Evolutionary conservation across 2,113 vertebrate genomes (phyloP).

Genomic region (Tenebrosternarchus preto): DNA sequence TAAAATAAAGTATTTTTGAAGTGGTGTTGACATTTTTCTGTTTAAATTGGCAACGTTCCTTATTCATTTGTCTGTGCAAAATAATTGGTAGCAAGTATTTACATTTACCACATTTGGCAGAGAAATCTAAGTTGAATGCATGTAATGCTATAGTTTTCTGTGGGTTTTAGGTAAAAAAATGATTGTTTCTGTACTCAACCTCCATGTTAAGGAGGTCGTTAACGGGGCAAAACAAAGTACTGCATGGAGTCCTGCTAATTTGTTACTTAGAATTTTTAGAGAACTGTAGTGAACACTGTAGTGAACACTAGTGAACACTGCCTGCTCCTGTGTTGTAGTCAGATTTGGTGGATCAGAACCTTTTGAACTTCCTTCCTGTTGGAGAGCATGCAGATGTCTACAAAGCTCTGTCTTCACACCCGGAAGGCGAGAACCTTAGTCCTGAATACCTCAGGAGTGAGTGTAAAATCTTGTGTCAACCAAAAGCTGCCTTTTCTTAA

Average conservation of each 20-base stretch:
- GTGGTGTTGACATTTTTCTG: background rate
- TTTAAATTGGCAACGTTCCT: background rate
- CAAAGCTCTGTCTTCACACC: slow-evolving; percentile 88
- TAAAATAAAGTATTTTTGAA: too few relatives aligned
- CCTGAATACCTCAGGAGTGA: slow-evolving; percentile 95
- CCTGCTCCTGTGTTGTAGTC: slow-evolving; percentile 77
- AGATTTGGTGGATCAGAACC: slow-evolving; percentile 98
- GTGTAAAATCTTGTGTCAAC: slow-evolving; percentile 58
- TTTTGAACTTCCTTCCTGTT: slow-evolving; percentile 97
- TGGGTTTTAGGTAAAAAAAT: too few relatives aligned
- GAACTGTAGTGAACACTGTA: background rate
- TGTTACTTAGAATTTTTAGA: background rate
- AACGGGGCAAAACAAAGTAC: background rate
- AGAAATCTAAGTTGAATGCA: too few relatives aligned
- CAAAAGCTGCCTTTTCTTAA: background rate
- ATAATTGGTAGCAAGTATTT: too few relatives aligned
- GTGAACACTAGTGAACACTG: background rate
- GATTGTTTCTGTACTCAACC: too few relatives aligned
- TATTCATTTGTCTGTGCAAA: background rate
- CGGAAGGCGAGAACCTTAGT: slow-evolving; percentile 86
- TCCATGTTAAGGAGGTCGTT: background rate
- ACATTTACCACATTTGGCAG: too few relatives aligned
- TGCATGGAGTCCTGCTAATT: background rate
- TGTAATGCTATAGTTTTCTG: too few relatives aligned
- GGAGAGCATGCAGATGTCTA: slow-evolving; percentile 94